These are phyloP conservation scores for Dermatophagoides farinae DNA, from an alignment of 1,140 invertebrate genomes.

Conservation along the genomic window DNA sequence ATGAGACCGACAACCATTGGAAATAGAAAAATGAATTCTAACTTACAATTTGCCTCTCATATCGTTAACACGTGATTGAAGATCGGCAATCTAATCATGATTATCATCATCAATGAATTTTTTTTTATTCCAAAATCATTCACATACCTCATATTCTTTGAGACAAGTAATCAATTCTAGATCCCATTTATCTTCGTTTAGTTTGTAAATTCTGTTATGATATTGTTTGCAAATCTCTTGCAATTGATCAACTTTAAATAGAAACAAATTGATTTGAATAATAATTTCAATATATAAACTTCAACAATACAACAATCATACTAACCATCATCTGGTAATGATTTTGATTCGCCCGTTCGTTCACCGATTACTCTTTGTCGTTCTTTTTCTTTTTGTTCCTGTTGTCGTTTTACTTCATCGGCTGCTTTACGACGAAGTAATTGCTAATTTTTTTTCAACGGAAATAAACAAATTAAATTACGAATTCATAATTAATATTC, in stretches of 20 bases:
- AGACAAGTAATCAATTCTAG: constrained; percentile 36
- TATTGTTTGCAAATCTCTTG: constrained; percentile 48
- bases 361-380: not conserved
- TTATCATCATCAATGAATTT: not conserved
- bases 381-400: constrained; percentile 9
- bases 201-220: constrained; percentile 78
- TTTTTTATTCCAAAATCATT: constrained; percentile 24
- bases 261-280: not conserved
- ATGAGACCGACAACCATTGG: too few relatives aligned
- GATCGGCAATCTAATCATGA: not conserved
- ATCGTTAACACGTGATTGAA: constrained; percentile 9
- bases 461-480: too few relatives aligned
- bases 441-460: not conserved
- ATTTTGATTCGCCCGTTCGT: not conserved
- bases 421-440: constrained; percentile 12
- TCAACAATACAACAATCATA: constrained; percentile 28
- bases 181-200: constrained; percentile 97
- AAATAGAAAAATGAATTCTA: not conserved
- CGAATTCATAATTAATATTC: too few relatives aligned
- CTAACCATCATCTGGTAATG: not conserved
- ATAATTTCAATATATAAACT: not conserved
- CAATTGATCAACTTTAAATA: not conserved
- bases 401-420: constrained; percentile 13
- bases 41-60: constrained; percentile 13
- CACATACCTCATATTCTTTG: constrained; percentile 72